Evolutionary conservation across 2,113 vertebrate species (phyloP).

Genomic region (Ammodytes marinus): DNA sequence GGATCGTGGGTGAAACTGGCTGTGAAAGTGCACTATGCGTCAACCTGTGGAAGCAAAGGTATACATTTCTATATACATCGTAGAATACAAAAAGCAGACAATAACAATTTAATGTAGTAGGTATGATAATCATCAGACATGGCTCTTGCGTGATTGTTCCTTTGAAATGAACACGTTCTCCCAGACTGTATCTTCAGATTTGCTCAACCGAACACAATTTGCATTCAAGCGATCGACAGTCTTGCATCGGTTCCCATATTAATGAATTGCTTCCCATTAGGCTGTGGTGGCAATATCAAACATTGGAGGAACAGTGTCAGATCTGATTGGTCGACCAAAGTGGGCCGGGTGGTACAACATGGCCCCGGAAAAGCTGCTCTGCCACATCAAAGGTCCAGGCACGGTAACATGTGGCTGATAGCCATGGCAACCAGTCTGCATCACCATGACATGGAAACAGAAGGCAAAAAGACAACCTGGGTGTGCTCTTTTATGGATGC

Average conservation of each 20-base stretch:
- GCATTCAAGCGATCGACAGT: not conserved
- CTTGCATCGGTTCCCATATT: not conserved
- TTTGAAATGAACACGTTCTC: not conserved
- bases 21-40: conserved; percentile 1
- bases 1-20: too few species aligned
- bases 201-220: not conserved
- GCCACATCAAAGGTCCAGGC: conserved; percentile 60
- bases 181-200: not conserved
- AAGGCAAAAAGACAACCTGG: conserved; percentile 29
- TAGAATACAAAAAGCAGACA: not conserved
- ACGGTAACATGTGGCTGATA: conserved; percentile 48
- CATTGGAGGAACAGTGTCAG: not conserved
- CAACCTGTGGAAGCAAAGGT: conserved; percentile 7
- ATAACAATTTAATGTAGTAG: not conserved
- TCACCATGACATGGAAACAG: conserved; percentile 38
- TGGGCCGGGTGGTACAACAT: conserved; percentile 4
- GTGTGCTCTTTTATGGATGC: conserved; percentile 31
- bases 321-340: conserved; percentile 20
- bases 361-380: conserved; percentile 12
- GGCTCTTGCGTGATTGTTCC: not conserved
- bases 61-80: not conserved
- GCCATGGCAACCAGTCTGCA: conserved; percentile 66
- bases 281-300: not conserved
- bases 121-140: not conserved
- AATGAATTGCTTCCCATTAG: not conserved